Evolutionary conservation across 2,888 invertebrate genomes (phyloP).

Genomic region (Schizotus pectinicornis): DNA sequence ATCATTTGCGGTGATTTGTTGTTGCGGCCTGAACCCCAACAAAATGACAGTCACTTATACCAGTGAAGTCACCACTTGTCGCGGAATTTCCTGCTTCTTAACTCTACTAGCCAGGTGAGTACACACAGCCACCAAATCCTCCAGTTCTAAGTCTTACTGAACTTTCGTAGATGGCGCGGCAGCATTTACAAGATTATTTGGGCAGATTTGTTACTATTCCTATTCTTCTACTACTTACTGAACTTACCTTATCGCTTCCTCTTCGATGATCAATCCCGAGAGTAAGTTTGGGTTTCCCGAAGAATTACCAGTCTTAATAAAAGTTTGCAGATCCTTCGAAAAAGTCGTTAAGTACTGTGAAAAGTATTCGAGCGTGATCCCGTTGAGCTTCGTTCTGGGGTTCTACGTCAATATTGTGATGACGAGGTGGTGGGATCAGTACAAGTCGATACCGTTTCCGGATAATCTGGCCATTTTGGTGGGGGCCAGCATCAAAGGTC

Average conservation of each 20-base stretch:
- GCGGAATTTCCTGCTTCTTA: conserved; percentile 86
- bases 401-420: conserved; percentile 94
- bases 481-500: conserved; percentile 79
- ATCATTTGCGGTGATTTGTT: too few relatives aligned
- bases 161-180: conserved; percentile 80
- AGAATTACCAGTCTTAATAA: background rate
- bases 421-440: conserved; percentile 90
- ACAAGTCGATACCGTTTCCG: conserved; percentile 80
- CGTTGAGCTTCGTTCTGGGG: conserved; percentile 91
- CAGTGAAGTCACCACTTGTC: conserved; percentile 47
- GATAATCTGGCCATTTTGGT: conserved; percentile 83
- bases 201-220: conserved; percentile 84
- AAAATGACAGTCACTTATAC: conserved; percentile 51
- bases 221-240: conserved; percentile 78
- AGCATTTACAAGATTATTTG: conserved; percentile 95
- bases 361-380: conserved; percentile 83
- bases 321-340: conserved; percentile 76
- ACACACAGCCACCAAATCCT: conserved; percentile 1
- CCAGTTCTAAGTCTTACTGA: conserved; percentile 11
- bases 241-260: conserved; percentile 78
- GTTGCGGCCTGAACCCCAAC: background rate
- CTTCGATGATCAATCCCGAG: conserved; percentile 71
- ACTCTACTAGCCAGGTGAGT: conserved; percentile 81
- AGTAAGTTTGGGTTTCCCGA: conserved; percentile 60
- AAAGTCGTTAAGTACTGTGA: conserved; percentile 82